Conservation (phyloP, 2,888 invertebrate genomes). For the Aphodius sticticus region DNA sequence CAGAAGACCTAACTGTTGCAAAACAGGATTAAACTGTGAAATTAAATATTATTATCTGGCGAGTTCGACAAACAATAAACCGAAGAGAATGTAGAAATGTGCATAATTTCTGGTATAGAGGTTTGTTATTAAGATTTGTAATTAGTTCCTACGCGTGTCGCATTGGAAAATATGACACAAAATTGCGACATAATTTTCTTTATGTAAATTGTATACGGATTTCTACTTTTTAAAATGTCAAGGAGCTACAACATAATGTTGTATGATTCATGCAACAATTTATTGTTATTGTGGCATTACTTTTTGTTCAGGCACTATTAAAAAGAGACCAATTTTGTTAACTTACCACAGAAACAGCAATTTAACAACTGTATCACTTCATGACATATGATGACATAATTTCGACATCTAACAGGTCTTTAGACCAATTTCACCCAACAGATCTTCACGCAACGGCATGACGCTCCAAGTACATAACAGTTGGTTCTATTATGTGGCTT, state of each 20-base stretch:
- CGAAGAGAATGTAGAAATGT: background rate
- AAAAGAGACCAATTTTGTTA: too few species aligned
- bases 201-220: background rate
- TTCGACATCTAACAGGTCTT: too few species aligned
- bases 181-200: background rate
- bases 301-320: too few species aligned
- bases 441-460: background rate
- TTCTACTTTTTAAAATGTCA: conserved; percentile 4
- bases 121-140: background rate
- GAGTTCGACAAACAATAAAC: background rate
- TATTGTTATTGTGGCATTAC: too few species aligned
- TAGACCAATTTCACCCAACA: too few species aligned
- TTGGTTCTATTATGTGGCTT: background rate
- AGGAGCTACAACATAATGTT: background rate
- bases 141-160: background rate
- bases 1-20: background rate
- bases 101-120: background rate
- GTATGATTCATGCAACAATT: background rate
- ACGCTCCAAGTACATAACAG: background rate
- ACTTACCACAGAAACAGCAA: too few species aligned
- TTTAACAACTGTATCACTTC: too few species aligned
- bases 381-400: too few species aligned
- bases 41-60: background rate
- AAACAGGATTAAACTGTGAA: background rate
- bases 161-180: background rate